These are phyloP conservation scores for Porites lutea DNA, from an alignment of 64 coral and sea anemone genomes.

Conservation along the genomic window DNA sequence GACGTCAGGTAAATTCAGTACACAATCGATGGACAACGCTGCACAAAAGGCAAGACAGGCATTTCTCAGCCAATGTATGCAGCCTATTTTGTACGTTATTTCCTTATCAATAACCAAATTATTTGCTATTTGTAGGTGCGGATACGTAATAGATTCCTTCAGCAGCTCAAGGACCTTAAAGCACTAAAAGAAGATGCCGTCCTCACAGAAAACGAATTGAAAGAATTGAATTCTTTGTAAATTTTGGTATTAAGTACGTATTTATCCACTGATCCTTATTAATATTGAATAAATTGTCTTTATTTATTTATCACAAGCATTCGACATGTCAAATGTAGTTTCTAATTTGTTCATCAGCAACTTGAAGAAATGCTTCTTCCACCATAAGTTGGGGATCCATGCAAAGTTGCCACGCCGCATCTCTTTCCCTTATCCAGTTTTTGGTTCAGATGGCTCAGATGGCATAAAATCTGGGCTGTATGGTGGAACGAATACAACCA, in stretches of 20 bases:
- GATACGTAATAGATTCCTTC: not conserved
- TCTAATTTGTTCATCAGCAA: slow-evolving; percentile 64
- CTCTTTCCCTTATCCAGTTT: slow-evolving; percentile 57
- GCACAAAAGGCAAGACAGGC: not conserved
- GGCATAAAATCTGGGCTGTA: slow-evolving; percentile 66
- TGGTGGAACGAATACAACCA: slow-evolving; percentile 38
- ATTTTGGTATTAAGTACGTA: not conserved
- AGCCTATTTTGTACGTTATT: too few relatives aligned
- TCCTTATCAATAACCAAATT: not conserved
- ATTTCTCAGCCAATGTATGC: not conserved
- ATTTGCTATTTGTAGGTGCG: slow-evolving; percentile 11
- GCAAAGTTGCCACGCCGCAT: slow-evolving; percentile 67
- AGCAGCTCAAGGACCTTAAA: slow-evolving; percentile 26
- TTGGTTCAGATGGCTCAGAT: slow-evolving; percentile 38
- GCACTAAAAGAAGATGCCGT: not conserved
- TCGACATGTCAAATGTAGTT: slow-evolving; percentile 65
- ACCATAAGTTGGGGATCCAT: slow-evolving; percentile 65
- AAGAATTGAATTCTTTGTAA: not conserved
- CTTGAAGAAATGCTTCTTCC: slow-evolving; percentile 64
- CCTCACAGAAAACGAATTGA: not conserved
- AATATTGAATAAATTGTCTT: not conserved
- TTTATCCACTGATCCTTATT: not conserved
- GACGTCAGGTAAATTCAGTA: not conserved
- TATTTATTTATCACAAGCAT: slow-evolving; percentile 28
- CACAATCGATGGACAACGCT: not conserved